Conservation (phyloP, 1,140 invertebrate genomes). For the Polypedilum vanderplanki region DNA sequence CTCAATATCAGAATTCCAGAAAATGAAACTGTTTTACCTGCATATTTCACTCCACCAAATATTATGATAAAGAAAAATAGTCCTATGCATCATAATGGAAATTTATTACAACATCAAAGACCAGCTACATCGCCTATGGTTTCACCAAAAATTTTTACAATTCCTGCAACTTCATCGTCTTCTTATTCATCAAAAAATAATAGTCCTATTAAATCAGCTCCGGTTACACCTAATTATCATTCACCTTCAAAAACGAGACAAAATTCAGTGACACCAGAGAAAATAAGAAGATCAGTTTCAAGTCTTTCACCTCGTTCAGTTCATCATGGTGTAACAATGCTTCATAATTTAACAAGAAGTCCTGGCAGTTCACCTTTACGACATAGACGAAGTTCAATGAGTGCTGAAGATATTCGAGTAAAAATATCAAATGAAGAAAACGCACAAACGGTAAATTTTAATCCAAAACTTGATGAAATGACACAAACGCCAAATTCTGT, state of each 20-base stretch:
- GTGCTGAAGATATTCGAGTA: neutral
- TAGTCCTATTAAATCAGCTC: constrained; percentile 32
- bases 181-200: constrained; percentile 26
- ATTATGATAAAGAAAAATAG: constrained; percentile 25
- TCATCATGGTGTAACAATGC: constrained; percentile 54
- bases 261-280: constrained; percentile 37
- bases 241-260: constrained; percentile 38
- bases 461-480: constrained; percentile 21
- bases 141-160: constrained; percentile 4
- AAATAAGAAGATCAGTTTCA: constrained; percentile 45
- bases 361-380: constrained; percentile 45
- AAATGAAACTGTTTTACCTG: neutral
- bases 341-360: constrained; percentile 54
- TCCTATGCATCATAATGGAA: neutral
- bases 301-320: constrained; percentile 45
- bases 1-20: neutral
- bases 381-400: neutral
- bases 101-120: neutral
- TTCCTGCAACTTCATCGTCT: constrained; percentile 1
- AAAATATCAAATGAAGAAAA: neutral
- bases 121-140: neutral
- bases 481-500: constrained; percentile 9
- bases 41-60: constrained; percentile 7
- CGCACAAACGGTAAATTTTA: neutral
- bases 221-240: constrained; percentile 40